These are phyloP conservation scores for Zapornia atra DNA, from an alignment of 2,113 vertebrate genomes.

Conservation along the genomic window DNA sequence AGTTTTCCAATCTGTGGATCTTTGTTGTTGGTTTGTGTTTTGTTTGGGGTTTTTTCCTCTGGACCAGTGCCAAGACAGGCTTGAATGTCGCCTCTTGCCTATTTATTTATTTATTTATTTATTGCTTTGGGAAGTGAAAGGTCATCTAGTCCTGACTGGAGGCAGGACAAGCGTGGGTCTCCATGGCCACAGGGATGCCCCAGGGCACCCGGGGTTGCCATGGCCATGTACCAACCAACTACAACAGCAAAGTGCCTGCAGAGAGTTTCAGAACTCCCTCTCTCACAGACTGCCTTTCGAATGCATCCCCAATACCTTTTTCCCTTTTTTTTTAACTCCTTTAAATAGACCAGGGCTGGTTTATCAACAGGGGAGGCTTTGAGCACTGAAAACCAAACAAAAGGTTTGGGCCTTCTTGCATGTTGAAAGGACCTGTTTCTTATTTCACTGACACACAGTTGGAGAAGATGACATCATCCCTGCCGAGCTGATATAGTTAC, in stretches of 20 bases:
- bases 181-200: background rate
- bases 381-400: background rate
- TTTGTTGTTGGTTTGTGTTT: slow-evolving; percentile 14
- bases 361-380: background rate
- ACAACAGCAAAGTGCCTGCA: background rate
- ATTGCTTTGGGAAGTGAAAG: background rate
- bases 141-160: background rate
- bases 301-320: background rate
- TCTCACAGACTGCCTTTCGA: background rate
- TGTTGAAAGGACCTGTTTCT: slow-evolving; percentile 21
- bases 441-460: background rate
- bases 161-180: background rate
- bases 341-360: background rate
- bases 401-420: background rate
- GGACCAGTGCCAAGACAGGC: background rate
- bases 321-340: background rate
- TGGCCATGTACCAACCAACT: background rate
- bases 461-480: slow-evolving; percentile 2
- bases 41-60: background rate
- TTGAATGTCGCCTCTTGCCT: background rate
- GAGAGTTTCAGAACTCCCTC: background rate
- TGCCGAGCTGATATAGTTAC: background rate
- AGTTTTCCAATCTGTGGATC: slow-evolving; percentile 9
- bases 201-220: background rate
- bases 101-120: background rate